phyloP scores from a whole-genome alignment of 2,797 vertebrate genomes.

The Anabas testudineus region DNA sequence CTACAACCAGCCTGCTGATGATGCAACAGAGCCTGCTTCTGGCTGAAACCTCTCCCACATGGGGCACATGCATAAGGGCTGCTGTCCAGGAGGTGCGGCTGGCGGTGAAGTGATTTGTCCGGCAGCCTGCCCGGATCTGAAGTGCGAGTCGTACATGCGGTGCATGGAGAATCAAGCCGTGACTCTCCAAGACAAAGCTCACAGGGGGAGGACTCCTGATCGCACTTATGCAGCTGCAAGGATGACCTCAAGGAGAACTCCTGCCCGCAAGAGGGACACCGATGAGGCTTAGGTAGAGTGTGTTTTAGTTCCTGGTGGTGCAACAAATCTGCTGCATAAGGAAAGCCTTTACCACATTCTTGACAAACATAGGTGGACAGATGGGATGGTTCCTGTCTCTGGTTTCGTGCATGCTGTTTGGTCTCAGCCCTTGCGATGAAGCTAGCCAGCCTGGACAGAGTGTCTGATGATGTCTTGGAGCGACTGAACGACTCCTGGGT shows the following conservation, averaged over 20 bases:
- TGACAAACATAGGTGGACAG: constrained; percentile 50
- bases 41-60: constrained; percentile 79
- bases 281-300: constrained; percentile 76
- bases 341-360: constrained; percentile 70
- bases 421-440: constrained; percentile 75
- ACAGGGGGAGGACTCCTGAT: constrained; percentile 20
- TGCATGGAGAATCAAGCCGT: constrained; percentile 32
- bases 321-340: constrained; percentile 53
- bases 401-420: constrained; percentile 44
- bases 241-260: constrained; percentile 79
- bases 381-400: constrained; percentile 29
- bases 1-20: constrained; percentile 81
- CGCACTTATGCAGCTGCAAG: constrained; percentile 76
- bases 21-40: constrained; percentile 81
- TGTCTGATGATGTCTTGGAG: constrained; percentile 52
- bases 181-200: constrained; percentile 54
- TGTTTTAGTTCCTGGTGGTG: constrained; percentile 74
- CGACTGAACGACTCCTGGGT: constrained; percentile 66
- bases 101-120: constrained; percentile 53
- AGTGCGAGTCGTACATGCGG: constrained; percentile 11
- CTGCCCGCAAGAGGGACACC: constrained; percentile 73
- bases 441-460: constrained; percentile 77
- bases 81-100: constrained; percentile 61
- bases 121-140: constrained; percentile 38
- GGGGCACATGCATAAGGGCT: constrained; percentile 79